These are phyloP conservation scores for Centrocercus urophasianus DNA, from an alignment of 2,113 vertebrate species.

Conservation along the genomic window DNA sequence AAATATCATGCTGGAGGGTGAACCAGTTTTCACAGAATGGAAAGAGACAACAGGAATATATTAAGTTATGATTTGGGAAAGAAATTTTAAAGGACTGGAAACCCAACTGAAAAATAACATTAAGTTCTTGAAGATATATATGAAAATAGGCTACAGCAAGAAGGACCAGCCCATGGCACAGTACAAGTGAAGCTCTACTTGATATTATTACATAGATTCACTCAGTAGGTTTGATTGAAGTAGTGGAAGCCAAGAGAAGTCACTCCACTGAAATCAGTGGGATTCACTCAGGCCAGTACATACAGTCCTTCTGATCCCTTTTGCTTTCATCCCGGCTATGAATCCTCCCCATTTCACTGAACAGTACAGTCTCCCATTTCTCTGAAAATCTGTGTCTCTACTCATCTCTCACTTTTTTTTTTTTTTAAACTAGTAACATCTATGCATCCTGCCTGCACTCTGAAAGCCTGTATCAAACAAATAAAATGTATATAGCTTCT, in stretches of 20 bases:
- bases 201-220: neutral
- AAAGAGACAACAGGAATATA: neutral
- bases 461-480: neutral
- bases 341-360: constrained; percentile 1
- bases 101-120: neutral
- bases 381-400: neutral
- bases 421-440: neutral
- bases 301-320: neutral
- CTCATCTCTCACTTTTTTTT: neutral
- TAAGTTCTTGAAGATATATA: neutral
- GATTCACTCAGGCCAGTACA: neutral
- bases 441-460: neutral
- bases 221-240: neutral
- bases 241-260: constrained; percentile 3
- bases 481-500: neutral
- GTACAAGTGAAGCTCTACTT: neutral
- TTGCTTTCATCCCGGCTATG: neutral
- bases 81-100: neutral
- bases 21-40: neutral
- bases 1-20: neutral
- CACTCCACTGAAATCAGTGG: neutral
- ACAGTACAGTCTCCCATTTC: neutral
- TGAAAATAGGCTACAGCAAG: constrained; percentile 6
- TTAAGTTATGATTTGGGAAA: neutral
- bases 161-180: neutral